Base-by-base conservation (phyloP, 2,797 vertebrate genomes). In the Hozukius guyotensis region DNA sequence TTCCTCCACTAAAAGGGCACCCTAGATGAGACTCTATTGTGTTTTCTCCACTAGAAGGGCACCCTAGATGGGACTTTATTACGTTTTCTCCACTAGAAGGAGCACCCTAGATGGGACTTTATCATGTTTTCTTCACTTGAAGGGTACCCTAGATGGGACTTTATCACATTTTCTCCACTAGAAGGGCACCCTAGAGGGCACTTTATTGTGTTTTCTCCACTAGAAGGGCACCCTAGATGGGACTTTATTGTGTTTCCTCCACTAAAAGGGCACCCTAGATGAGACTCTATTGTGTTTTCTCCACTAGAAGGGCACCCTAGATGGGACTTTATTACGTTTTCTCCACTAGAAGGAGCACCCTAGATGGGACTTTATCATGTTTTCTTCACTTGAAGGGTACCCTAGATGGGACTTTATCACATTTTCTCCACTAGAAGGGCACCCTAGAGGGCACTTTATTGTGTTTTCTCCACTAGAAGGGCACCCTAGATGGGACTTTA, bases 171-270 rank as follows among this genome's bases (percentile, higher is more conserved):
- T 52, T 52, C 8, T n/a, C 49, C 49, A 52, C 20, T n/a, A 0
- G 20, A 52, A 20, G 20, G 2, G 1, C 1, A 52, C 8, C 49
- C 49, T 52, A 52, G 0, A 52, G 0, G 0, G 20, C 0, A 52
- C 3, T 20, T n/a, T 8, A 49, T 49, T 3, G 20, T 20, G 16
- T 49, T 49, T 49, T 49, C 3, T 49, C 16, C 42, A 49, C 42
- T 3, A 1, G 6, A 49, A 7, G 6, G 7, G 16, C 16, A 46
- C 0, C 13, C 14, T 46, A 18, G 1, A 8, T 0, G 2, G 16
- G 2, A 46, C 0, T 16, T 49, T 18, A 18, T 46, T 6, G 7
- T 7, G 1, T 46, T 42, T 46, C 18, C 14, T 14, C 42, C 13
- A 46, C 16, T 18, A 6, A 6, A 16, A 16, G 14, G 1, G 5